Evolutionary conservation across 2,113 vertebrate genomes (phyloP).

Genomic region (Hydrolagus affinis): DNA sequence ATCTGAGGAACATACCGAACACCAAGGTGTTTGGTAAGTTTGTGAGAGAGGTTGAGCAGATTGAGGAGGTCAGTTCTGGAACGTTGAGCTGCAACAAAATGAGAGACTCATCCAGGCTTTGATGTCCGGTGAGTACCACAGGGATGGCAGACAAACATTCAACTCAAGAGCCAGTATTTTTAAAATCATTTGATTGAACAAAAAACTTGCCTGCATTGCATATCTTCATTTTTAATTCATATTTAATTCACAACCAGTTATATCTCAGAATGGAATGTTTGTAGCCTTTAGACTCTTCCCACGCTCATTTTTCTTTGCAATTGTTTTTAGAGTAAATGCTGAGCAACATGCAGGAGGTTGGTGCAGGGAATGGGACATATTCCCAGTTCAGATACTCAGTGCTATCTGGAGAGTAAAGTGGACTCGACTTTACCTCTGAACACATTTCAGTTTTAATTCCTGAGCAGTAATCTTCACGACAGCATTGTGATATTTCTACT

Average conservation of each 20-base stretch:
- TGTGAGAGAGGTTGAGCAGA: no score
- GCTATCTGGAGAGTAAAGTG: not conserved
- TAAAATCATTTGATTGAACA: not conserved
- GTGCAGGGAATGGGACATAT: not conserved
- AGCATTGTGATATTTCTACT: not conserved
- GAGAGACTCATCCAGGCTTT: no score
- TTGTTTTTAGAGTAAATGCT: not conserved
- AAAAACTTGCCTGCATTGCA: not conserved
- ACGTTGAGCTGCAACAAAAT: no score
- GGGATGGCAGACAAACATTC: not conserved
- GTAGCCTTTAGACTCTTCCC: not conserved
- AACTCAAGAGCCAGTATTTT: not conserved
- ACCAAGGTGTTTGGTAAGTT: no score
- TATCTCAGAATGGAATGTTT: not conserved
- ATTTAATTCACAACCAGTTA: not conserved
- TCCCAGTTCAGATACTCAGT: not conserved
- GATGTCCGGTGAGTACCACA: not conserved
- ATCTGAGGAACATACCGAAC: no score
- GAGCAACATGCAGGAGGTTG: not conserved
- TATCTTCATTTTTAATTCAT: not conserved
- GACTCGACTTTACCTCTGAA: not conserved
- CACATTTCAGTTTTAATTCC: not conserved
- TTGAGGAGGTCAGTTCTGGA: no score
- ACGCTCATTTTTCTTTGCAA: not conserved
- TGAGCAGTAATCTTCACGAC: not conserved